These are phyloP conservation scores for Elachura formosa DNA, from an alignment of 2,113 vertebrate genomes.

Conservation along the genomic window DNA sequence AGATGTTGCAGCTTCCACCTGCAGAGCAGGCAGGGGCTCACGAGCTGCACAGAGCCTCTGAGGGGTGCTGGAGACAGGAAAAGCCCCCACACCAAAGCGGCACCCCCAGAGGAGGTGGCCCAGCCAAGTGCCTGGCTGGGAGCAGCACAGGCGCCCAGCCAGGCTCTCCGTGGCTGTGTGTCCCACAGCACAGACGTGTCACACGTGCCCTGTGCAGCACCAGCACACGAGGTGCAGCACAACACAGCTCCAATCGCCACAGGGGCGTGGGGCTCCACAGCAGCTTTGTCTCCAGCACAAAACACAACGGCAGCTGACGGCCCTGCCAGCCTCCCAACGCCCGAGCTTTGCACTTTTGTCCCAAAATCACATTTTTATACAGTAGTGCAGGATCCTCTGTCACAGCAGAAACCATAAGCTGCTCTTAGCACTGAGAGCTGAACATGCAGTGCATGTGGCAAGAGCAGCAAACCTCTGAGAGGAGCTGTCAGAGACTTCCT, in stretches of 20 bases:
- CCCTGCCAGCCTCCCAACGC: not conserved
- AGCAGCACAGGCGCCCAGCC: no score
- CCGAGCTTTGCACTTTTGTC: not conserved
- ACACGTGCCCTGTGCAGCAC: not conserved
- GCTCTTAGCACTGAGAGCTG: not conserved
- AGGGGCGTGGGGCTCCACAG: not conserved
- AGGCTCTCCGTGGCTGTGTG: not conserved
- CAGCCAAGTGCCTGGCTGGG: no score
- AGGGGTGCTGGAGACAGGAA: not conserved
- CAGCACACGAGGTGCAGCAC: not conserved
- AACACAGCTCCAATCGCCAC: no score
- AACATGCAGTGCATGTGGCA: not conserved
- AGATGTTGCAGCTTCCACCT: not conserved
- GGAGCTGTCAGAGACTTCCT: not conserved
- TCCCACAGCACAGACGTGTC: not conserved
- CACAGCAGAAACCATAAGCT: not conserved
- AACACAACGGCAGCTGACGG: not conserved
- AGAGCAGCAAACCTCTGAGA: not conserved
- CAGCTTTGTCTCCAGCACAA: not conserved
- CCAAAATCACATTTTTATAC: not conserved
- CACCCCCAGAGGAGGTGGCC: not conserved
- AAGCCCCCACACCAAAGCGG: rapidly evolving
- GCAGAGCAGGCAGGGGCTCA: not conserved
- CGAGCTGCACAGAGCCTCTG: not conserved
- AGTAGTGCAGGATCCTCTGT: not conserved